phyloP scores from a whole-genome alignment of 2,888 invertebrate species.

The Caenorhabditis uteleia region DNA sequence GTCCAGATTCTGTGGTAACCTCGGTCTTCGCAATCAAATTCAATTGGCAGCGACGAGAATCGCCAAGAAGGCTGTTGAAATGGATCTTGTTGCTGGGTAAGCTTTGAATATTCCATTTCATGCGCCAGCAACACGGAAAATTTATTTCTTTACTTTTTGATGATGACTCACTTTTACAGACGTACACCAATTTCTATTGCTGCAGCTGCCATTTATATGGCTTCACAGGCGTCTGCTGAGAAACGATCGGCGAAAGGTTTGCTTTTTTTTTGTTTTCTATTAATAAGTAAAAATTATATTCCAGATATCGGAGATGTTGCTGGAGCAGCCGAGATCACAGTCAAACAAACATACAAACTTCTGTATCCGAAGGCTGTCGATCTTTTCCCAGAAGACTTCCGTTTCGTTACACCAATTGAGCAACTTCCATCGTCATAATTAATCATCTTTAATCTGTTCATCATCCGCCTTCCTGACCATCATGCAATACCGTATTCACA shows the following conservation, averaged over 20 bases:
- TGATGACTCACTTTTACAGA: too few species aligned
- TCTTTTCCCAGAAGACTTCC: slow-evolving; percentile 94
- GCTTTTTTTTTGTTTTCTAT: background rate
- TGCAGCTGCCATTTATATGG: slow-evolving; percentile 99
- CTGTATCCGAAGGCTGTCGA: slow-evolving; percentile 89
- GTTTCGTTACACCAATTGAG: slow-evolving; percentile 91
- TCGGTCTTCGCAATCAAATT: slow-evolving; percentile 76
- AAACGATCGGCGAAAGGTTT: slow-evolving; percentile 85
- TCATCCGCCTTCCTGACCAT: too few species aligned
- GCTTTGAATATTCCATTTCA: slow-evolving; percentile 77
- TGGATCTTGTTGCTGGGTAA: slow-evolving; percentile 79
- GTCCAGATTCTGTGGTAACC: slow-evolving; percentile 87
- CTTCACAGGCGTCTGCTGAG: slow-evolving; percentile 92
- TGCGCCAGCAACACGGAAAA: slow-evolving; percentile 90
- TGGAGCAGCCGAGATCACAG: slow-evolving; percentile 96
- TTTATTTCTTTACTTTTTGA: slow-evolving; percentile 29
- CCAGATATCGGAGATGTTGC: slow-evolving; percentile 95
- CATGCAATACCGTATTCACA: too few species aligned
- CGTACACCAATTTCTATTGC: slow-evolving; percentile 98
- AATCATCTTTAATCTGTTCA: too few species aligned
- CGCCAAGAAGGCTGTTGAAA: slow-evolving; percentile 91
- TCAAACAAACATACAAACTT: slow-evolving; percentile 92
- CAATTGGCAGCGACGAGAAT: slow-evolving; percentile 87
- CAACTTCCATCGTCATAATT: slow-evolving; percentile 78
- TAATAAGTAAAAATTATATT: too few species aligned